Base-by-base conservation (phyloP, 2,113 vertebrate genomes). In the Oenanthe melanoleuca region DNA sequence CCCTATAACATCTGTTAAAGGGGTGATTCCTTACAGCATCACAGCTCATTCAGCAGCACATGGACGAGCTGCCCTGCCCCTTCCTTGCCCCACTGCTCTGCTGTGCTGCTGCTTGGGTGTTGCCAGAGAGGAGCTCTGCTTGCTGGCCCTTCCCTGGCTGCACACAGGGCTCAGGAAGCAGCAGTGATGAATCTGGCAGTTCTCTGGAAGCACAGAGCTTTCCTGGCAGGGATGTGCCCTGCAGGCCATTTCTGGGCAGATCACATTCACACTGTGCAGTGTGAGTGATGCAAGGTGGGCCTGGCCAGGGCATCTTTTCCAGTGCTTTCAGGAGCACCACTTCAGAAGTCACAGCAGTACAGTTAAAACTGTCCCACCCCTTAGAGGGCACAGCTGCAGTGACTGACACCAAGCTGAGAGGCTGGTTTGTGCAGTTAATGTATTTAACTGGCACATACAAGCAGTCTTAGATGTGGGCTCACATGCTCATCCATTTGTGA, bases 191-290 rank as follows among this genome's bases (percentile, higher is more conserved):
- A 38, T 80, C 57, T 82, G 59, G 74, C 63, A 59, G n/a, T 12
- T 52, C 79, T 86, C 42, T 71, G 81, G 50, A 67, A 90, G 17
- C 3, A 1, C 12, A 47, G 55, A 86, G 38, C 29, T 81, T 70
- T 70, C 38, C 85, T 88, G 81, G 63, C 47, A 83, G 64, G 34
- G 9, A 40, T 0, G 2, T 61, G 47, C 25, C 63, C 66, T 55
- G 0, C 10, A 4, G 79, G 65, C 34, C 14, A 1, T 59, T 67
- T 73, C 63, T 0, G 0, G 44, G 28, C 75, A 38, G 64, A 29
- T 74, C n/a, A 9, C 49, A 60, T 33, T 44, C 8, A 0, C 20
- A 0, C 9, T 34, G 66, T 42, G 9, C 37, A 34, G 9, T 4
- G 14, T 1, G 5, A 88, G 45, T 47, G 70, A 61, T n/a, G 67